Evolutionary conservation across 2,888 invertebrate genomes (phyloP).

Genomic region (Unio pictorum): DNA sequence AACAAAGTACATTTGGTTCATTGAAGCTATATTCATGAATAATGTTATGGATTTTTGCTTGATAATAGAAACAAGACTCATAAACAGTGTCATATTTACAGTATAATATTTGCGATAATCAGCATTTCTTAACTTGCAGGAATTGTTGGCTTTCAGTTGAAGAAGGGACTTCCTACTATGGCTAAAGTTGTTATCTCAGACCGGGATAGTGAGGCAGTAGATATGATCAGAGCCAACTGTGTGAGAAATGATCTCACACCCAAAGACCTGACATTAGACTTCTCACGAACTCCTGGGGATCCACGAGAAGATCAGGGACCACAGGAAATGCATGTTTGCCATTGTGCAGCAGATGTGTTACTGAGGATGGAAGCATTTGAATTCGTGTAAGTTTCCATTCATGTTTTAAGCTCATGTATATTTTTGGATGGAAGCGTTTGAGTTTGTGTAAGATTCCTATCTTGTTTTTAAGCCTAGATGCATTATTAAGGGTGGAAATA

Average conservation of each 20-base stretch:
- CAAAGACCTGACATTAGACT: constrained; percentile 27
- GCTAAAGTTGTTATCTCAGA: constrained; percentile 51
- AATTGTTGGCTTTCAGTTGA: constrained; percentile 56
- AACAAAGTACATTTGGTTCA: too few species aligned
- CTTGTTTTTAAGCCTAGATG: background rate
- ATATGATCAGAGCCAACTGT: constrained; percentile 30
- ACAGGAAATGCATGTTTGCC: constrained; percentile 41
- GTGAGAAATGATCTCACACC: constrained; percentile 28
- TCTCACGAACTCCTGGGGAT: constrained; percentile 35
- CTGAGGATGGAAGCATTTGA: constrained; percentile 56
- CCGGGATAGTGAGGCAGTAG: constrained; percentile 8
- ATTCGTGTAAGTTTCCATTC: constrained; percentile 52
- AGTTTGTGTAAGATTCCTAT: background rate
- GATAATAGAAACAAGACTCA: too few species aligned
- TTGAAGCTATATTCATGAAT: too few species aligned
- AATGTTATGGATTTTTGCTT: too few species aligned
- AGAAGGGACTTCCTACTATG: constrained; percentile 34
- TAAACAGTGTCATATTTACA: too few species aligned
- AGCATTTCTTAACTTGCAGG: constrained; percentile 28
- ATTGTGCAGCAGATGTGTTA: constrained; percentile 42
- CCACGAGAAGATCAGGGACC: constrained; percentile 22
- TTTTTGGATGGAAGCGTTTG: constrained; percentile 26
- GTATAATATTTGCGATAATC: too few species aligned
- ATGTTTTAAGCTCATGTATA: constrained; percentile 17
- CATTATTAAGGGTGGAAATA: background rate